Base-by-base conservation (phyloP, 2,888 invertebrate genomes). In the Aplocera efformata region DNA sequence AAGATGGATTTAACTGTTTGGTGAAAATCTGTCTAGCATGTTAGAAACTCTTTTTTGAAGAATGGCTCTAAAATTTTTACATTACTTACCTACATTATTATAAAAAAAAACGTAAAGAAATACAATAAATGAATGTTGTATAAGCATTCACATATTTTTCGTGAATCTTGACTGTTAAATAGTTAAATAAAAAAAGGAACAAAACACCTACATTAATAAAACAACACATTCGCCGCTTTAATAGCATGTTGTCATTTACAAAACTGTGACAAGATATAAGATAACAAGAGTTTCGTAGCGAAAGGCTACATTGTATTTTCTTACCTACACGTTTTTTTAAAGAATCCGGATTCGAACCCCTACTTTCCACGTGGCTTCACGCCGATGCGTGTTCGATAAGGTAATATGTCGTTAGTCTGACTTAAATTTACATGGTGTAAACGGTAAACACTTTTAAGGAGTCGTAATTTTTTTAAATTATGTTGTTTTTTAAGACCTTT, bases 351-450 rank as follows among this genome's bases (percentile, higher is more conserved):
- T 20, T 45, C 50, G 34, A 57, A 53, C 48, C 49, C 32, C 8
- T 26, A 31, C 28, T 36, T 40, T 38, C 43, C 34, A 34, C 26
- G 26, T 20, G 25, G 30, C 20, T 32, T 32, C 40, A 40, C 44
- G 25, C 41, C 24, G 48, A 50, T 50, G 39, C 25, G 27, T 43
- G 41, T 50, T 38, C 11, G 42, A 73, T 72, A 74, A 65, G 48
- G 37, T 63, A 72, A 75, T 69, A 71, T 71, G 72, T 69, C 62
- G 62, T 66, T 67, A 59, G 35, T 41, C 42, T 46, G 37, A 32
- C 46, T 50, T 63, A 63, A 60, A 65, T 42, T 5, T 5, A 17
- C 13, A 45, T 48, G 56, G 67, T 67, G 64, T 63, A 5, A 52
- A 27, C 47, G 39, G 10, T 31, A 39, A 29, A 50, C 51, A 51